Evolutionary conservation across 2,888 invertebrate genomes (phyloP), one percentile per base, ranked within the genome.

Genomic region (Cylloceria caligata): DNA sequence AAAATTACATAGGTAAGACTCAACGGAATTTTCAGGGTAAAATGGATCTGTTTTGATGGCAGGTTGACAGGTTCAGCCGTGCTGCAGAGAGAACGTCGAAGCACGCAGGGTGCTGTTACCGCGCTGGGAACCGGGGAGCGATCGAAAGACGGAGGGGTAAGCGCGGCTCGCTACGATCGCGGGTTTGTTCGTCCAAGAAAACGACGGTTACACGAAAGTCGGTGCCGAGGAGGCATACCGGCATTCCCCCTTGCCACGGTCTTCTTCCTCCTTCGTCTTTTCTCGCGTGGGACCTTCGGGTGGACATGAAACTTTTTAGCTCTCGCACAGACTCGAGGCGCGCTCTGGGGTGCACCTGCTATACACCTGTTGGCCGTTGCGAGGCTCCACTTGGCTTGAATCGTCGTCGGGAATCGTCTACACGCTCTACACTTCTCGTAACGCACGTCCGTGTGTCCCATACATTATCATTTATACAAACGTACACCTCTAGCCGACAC

Each of bases 311-410:
- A 91, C 87, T 88, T 88, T 88, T 89, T 86, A 86, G 55, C 79
- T 80, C 68, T 75, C 57, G 55, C 69, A 4, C 57, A 67, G 55
- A 55, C 85, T 83, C 86, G 85, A 88, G 89, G 83, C 87, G 87
- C 87, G 87, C 88, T 88, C 81, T 86, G 87, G 85, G 86, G 88
- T 88, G 88, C 90, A 91, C 91, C 91, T 91, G 91, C 92, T 91
- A 92, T 91, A 89, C 92, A 92, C 92, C 92, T 92, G 92, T 92
- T 92, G 91, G 87, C 90, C 89, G 91, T 91, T 91, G 91, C 89
- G 77, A 52, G 68, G 21, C 49, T 42, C 71, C 36, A 39, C 62
- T 64, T 52, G 72, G 49, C 24, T 82, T 75, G 60, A 47, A 78
- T 72, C 81, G 78, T 81, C 83, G 71, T 78, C 72, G 65, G 39